Conservation (phyloP, 2,113 vertebrate species). For the Pungitius pungitius region DNA sequence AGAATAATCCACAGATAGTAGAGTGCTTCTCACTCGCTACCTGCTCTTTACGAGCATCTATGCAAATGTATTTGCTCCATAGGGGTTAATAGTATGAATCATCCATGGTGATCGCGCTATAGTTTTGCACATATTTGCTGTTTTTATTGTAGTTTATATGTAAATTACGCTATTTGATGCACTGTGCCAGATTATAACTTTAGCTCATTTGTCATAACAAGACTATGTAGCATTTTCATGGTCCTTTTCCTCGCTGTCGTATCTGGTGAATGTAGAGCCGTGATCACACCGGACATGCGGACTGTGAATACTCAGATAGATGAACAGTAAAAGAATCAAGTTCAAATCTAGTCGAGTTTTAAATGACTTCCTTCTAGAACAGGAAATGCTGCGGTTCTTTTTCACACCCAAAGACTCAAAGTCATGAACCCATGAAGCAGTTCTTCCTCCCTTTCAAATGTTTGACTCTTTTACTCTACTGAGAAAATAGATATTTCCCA, state of each 20-base stretch:
- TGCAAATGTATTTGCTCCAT: constrained; percentile 1
- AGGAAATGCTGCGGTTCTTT: background rate
- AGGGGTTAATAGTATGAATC: background rate
- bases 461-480: constrained; percentile 15
- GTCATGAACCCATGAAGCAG: background rate
- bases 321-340: no score
- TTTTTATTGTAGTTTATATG: no score
- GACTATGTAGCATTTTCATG: no score
- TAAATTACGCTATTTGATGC: no score
- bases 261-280: no score
- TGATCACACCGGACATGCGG: no score
- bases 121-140: background rate
- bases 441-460: background rate
- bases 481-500: background rate
- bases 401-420: background rate
- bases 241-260: no score
- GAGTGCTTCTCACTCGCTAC: constrained; percentile 1
- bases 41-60: background rate
- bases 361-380: background rate
- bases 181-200: no score
- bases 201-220: no score
- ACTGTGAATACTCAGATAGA: no score
- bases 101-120: background rate
- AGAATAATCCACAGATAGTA: background rate
- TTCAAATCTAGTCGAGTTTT: no score